Percentiles rank a stretch among this genome's conserved stretches.
Evolutionary conservation across 2,113 vertebrate genomes (phyloP).

Genomic region (Channa maculata): DNA sequence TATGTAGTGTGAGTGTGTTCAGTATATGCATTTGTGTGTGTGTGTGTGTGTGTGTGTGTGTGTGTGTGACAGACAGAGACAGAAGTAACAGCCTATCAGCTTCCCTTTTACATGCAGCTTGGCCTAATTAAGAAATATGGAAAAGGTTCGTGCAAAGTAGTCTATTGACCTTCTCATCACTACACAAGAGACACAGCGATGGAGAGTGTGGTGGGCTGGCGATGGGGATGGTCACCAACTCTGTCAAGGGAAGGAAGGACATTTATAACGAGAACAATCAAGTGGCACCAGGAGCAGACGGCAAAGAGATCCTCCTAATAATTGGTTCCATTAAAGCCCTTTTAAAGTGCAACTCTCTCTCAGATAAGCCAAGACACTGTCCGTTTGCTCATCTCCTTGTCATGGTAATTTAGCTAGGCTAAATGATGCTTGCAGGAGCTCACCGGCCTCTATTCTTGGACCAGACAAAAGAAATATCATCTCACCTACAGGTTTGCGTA

Average conservation of each 20-base stretch:
- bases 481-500: slow-evolving; percentile 75
- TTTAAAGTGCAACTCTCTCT: slow-evolving; percentile 78
- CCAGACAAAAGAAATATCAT: slow-evolving; percentile 79
- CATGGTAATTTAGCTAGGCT: slow-evolving; percentile 80
- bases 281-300: slow-evolving; percentile 68
- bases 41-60: slow-evolving; percentile 1
- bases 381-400: slow-evolving; percentile 72
- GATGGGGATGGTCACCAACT: slow-evolving; percentile 44
- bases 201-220: slow-evolving; percentile 52
- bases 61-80: not conserved
- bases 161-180: slow-evolving; percentile 83
- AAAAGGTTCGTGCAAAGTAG: slow-evolving; percentile 82
- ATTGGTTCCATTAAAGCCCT: slow-evolving; percentile 82
- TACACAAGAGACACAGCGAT: slow-evolving; percentile 62
- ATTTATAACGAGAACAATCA: slow-evolving; percentile 77
- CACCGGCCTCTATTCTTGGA: slow-evolving; percentile 72
- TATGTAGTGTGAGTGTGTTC: slow-evolving; percentile 32
- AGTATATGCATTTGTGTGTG: slow-evolving; percentile 14
- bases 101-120: slow-evolving; percentile 71
- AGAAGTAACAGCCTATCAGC: slow-evolving; percentile 47
- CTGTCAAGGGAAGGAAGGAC: slow-evolving; percentile 71
- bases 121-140: slow-evolving; percentile 86
- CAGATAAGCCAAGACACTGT: slow-evolving; percentile 74
- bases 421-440: slow-evolving; percentile 79
- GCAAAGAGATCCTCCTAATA: slow-evolving; percentile 74